Base-by-base conservation (phyloP, 2,797 vertebrate species). In the Pristis pectinata region DNA sequence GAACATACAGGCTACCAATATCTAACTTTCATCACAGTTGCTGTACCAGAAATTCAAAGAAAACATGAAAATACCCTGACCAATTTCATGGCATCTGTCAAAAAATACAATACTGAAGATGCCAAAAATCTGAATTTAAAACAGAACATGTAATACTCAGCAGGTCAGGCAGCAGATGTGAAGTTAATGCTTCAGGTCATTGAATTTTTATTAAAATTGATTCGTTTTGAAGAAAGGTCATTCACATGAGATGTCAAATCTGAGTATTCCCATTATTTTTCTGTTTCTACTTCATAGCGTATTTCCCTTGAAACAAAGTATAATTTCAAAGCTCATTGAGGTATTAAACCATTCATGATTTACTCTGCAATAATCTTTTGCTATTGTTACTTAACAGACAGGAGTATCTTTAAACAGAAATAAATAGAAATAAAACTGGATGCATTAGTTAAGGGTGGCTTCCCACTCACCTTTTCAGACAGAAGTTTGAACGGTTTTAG, bases 401-500 rank as follows among this genome's bases (percentile, higher is more conserved):
- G 70, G 4, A 7, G 27, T 22, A 91, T n/a, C 1, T 8, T 53
- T 94, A 17, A 34, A 53, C n/a, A 2, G 56, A 34, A 72, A n/a
- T n/a, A n/a, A n/a, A n/a, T 1, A 19, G 30, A 3, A 72, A 49
- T 94, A 30, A 72, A 30, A 74, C 7, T n/a, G 1, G 27, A 15
- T 94, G 44, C 1, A n/a, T 17, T 70, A 30, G 70, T 34, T 94
- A 94, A 93, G 3, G 17, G 30, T 22, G 64, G 59, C 27, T 49
- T 41, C 70, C 0, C 1, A 17, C 95, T 96, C 97, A 99, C 99
- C 98, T 99, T 99, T 96, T 99, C 99, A 95, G 98, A 97, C 8
- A 99, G 96, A 53, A 98, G 96, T 95, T 99, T 99, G 97, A 98
- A 99, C 56, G 98, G 97, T 95, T 99, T 99, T 96, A 99, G 97